phyloP scores from a whole-genome alignment of 2,888 invertebrate genomes.

The Epirrita christyi region DNA sequence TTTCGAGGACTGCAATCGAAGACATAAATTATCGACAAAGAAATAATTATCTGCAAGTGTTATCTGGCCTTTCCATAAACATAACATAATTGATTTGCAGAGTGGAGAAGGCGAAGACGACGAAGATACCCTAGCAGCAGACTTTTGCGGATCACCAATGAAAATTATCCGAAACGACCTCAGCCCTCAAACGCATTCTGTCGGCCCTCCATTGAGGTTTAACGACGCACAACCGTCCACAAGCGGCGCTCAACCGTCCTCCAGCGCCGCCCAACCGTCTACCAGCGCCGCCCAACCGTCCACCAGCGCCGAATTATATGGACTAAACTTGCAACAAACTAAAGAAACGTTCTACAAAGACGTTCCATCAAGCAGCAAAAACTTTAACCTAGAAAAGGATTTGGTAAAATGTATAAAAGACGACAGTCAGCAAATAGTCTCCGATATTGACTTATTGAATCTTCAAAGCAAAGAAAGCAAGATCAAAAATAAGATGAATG shows the following conservation, averaged over 20 bases:
- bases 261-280: conserved; percentile 43
- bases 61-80: no score
- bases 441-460: conserved; percentile 61
- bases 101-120: conserved; percentile 85
- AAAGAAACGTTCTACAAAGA: conserved; percentile 73
- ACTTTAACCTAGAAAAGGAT: conserved; percentile 67
- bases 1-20: no score
- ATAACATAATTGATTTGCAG: conserved; percentile 49
- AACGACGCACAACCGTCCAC: conserved; percentile 56
- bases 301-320: conserved; percentile 62
- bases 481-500: conserved; percentile 54
- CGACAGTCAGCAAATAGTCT: conserved; percentile 46
- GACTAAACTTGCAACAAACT: conserved; percentile 66
- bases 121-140: conserved; percentile 83
- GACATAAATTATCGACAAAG: no score
- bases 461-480: conserved; percentile 60
- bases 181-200: conserved; percentile 51
- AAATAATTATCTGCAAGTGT: not conserved
- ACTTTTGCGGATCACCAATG: conserved; percentile 72
- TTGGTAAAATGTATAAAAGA: conserved; percentile 61
- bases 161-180: conserved; percentile 68
- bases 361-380: conserved; percentile 75
- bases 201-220: conserved; percentile 39
- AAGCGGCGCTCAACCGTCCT: conserved; percentile 53
- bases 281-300: conserved; percentile 46